Base-by-base conservation (phyloP, 2,888 invertebrate species). In the Perizoma flavofasciatum region DNA sequence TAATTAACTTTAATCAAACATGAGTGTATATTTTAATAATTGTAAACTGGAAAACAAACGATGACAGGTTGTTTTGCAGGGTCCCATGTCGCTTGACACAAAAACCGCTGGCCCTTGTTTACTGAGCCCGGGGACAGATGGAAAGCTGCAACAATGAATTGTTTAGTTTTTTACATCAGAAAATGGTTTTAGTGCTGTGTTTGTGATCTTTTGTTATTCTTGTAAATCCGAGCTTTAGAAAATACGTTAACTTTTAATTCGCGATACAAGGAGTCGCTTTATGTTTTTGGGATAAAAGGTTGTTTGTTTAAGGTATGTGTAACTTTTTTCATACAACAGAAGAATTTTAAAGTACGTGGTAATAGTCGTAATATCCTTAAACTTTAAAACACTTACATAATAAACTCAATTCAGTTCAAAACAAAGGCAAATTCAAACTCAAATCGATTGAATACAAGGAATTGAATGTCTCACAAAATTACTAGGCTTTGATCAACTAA, bases 101-200 rank as follows among this genome's bases (percentile, higher is more conserved):
- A 62, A 62, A 62, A 62, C 55, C 22, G n/a, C 3, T 35, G 48
- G 55, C 59, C 59, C 53, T 22, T 63, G 55, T 59, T 55, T 62
- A 47, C 49, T 44, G 45, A 53, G 47, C 48, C 43, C n/a, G 34
- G 39, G 22, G 34, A 48, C 50, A 57, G 54, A 53, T 47, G 54
- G 39, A 52, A 55, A 53, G 51, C 37, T 51, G 41, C 32, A 51
- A 59, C 50, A 49, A 43, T 55, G 54, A 62, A 52, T 62, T 61
- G 44, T 57, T 11, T 54, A 58, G 53, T 48, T 48, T 44, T 62
- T 48, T 46, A 43, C 45, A 43, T 51, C 11, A 4, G 10, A 39
- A 52, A 47, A 39, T 51, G 54, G 50, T 35, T 35, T 35, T 35
- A 5, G 6, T 37, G 37, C 37, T 37, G 37, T 6, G 37, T 37